Conservation (phyloP, 92 coral and sea anemone species). For the Virgularia gustaviana region DNA sequence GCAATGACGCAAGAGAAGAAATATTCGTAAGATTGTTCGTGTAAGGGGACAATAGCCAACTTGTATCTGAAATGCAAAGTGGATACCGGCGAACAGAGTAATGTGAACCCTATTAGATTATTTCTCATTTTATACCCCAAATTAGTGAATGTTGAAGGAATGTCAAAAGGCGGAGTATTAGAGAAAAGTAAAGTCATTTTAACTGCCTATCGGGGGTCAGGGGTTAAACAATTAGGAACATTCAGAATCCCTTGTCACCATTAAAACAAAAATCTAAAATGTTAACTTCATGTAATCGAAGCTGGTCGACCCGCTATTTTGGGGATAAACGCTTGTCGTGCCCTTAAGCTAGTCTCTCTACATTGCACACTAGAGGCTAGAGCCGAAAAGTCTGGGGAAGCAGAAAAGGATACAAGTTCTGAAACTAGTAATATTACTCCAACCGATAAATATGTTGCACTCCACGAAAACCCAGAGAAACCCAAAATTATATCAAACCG, state of each 20-base stretch:
- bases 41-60: too few species aligned
- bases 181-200: conserved; percentile 39
- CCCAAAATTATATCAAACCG: too few species aligned
- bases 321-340: conserved; percentile 38
- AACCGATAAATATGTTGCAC: too few species aligned
- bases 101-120: conserved; percentile 40
- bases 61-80: conserved; percentile 34
- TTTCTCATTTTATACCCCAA: conserved; percentile 29
- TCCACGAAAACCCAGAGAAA: too few species aligned
- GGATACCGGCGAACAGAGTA: conserved; percentile 48
- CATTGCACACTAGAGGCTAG: conserved; percentile 38
- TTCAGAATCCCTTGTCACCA: conserved; percentile 14
- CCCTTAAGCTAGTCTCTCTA: conserved; percentile 42
- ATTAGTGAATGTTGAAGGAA: conserved; percentile 33
- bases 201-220: conserved; percentile 38
- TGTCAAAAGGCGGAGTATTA: conserved; percentile 30
- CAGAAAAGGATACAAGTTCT: neutral
- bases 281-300: conserved; percentile 30
- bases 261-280: conserved; percentile 1
- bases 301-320: conserved; percentile 39
- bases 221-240: conserved; percentile 13
- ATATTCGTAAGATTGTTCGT: conserved; percentile 2
- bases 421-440: too few species aligned
- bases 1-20: conserved; percentile 3
- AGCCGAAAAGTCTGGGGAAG: neutral